Evolutionary conservation across 2,797 vertebrate species (phyloP), one percentile per base, ranked within the genome.

Genomic region (Halcyon chelicuti): DNA sequence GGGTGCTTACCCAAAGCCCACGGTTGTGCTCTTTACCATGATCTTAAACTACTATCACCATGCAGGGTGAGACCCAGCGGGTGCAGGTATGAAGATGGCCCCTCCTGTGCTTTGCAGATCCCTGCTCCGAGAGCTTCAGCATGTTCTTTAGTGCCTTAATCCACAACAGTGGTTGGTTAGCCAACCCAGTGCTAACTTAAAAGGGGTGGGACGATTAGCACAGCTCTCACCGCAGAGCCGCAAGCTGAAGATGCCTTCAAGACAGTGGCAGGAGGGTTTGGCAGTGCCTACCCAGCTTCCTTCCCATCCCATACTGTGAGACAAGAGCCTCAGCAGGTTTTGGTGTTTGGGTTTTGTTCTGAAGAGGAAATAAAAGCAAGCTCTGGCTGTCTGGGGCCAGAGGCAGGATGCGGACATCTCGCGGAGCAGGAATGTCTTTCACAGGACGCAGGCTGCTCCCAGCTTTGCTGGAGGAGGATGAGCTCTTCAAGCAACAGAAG

Each of bases 241-340:
- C 33, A 16, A 65, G 58, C 25, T 51, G 21, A 35, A 65, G 63
- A 21, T 47, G 44, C 83, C 63, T 70, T 71, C 65, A 76, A 71
- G 44, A 57, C 51, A 52, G 37, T 0, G 1, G 51, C 51, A 58
- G 57, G 39, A 86, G 70, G 25, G 37, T 71, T 29, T 28, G 39
- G 29, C 51, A 42, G 29, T 8, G 7, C 12, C 23, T 47, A 20
- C 11, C 31, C 63, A 47, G 37, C 10, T 37, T 51, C 51, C 28
- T 12, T 26, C 37, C 44, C 3, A 0, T 37, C 51, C 57, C 1
- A 0, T 1, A 1, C 62, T 33, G 57, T 0, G 1, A 81, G 28
- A 40, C 10, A 44, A 44, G 29, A 76, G 6, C 49, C 22, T 63
- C 20, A 9, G 26, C 15, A 1, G 28, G 28, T 40, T 52, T 60